Evolutionary conservation across 1,140 invertebrate genomes (phyloP), one percentile per base, ranked within the genome.

Genomic region (Argopecten irradians): DNA sequence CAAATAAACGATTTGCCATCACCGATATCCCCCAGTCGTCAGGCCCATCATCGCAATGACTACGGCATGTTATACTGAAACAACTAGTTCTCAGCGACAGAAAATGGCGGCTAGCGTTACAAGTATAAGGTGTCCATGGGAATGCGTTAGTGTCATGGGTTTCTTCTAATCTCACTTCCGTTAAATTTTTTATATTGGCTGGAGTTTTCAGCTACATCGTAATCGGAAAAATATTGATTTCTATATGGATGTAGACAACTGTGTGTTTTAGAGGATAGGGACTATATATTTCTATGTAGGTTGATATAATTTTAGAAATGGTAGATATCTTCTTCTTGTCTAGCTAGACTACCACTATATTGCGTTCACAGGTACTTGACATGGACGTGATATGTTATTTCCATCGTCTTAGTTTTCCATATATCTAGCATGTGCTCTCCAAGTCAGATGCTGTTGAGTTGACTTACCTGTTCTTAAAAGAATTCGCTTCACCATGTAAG

Each of bases 1-100:
- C 55, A n/a, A 71, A 71, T 71, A 71, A 71, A 71, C 28, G 55
- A 71, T 71, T 71, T 71, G 55, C 55, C 55, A 71, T 71, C 55
- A n/a, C 55, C 55, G n/a, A 71, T 16, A 71, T 71, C 55, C 55
- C n/a, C 19, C 55, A 28, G n/a, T 71, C 28, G 55, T 71, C 55
- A 28, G 55, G 55, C 55, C 55, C 5, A 71, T 71, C 22, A 71
- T 28, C n/a, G 11, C 22, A 28, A 5, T 2, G 55, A 71, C n/a
- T 28, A 3, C 55, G 14, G 28, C 55, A 28, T 71, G 22, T 46
- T 19, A 46, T 11, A 19, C 2, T 46, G 43, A 14, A 11, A 46
- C 22, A 71, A 71, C 55, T 16, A 28, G 55, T 71, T 5, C n/a
- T 71, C n/a, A 28, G 5, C 16, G 55, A 28, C 19, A 11, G 55